Base-by-base conservation (phyloP, 2,113 vertebrate species). In the Gadus macrocephalus region DNA sequence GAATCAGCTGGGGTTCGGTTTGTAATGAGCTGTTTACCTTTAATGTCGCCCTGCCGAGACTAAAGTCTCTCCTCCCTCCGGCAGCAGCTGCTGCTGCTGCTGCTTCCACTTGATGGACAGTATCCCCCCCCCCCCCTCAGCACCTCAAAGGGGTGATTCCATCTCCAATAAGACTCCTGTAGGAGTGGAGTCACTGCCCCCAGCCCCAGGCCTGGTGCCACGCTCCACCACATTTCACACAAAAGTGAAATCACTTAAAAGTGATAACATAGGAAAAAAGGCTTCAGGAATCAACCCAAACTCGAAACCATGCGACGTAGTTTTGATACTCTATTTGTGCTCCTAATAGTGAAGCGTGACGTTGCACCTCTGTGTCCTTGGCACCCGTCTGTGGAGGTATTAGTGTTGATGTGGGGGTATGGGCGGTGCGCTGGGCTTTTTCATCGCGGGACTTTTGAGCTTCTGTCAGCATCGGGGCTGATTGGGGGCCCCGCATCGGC, bases 151-250 rank as follows among this genome's bases (percentile, higher is more conserved):
- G 28, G 68, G 63, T 65, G 69, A 83, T 84, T 86, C 76, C 85
- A 84, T 85, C 80, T 74, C 69, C 69, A 70, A 76, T 63, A 35
- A 19, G 76, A 81, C 78, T 79, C 78, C 80, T 69, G 14, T 16
- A 63, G 59, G 56, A 81, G 62, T 73, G 5, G 72, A 87, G 83
- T 42, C 20, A 78, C 64, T 7, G 31, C 31, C 31, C 31, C 31
- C 31, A 35, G 31, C 31, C 31, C 31, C 4, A 59, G 76, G 68
- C 75, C 68, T 65, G 80, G 75, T 53, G 68, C 28, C 66, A 17
- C 63, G 61, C 60, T 42, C 56, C 38, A 75, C 3, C 81, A 81
- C 62, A 70, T 76, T 61, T 72, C 67, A 64, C 28, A 64, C 7
- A 73, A 9, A 62, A 38, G 59, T 66, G 12, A 65, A 78, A 20